A percentile compares a stretch with the other conserved stretches of the same genome.
phyloP scores from a whole-genome alignment of 2,888 invertebrate genomes.

The Apamea monoglypha region DNA sequence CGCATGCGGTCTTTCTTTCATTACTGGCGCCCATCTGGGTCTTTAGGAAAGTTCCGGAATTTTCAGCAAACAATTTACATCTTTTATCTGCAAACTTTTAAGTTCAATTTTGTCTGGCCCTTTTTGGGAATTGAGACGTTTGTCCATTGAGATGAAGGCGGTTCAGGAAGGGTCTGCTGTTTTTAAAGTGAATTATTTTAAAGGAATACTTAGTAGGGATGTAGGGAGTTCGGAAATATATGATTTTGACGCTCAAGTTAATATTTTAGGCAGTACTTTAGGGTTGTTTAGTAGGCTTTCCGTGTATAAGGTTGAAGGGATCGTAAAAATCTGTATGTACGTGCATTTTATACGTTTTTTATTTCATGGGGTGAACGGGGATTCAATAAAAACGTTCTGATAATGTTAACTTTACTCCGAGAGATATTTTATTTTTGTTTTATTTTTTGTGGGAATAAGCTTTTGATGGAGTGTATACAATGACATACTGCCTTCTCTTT shows the following conservation, averaged over 20 bases:
- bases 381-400: constrained; percentile 56
- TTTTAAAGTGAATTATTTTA: constrained; percentile 79
- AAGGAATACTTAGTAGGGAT: constrained; percentile 66
- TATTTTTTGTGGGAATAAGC: constrained; percentile 27
- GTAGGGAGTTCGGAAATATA: constrained; percentile 46
- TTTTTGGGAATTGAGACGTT: constrained; percentile 43
- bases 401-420: constrained; percentile 43
- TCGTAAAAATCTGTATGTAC: constrained; percentile 64
- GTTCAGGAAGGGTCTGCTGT: constrained; percentile 73
- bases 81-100: neutral
- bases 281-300: constrained; percentile 47
- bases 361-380: constrained; percentile 52
- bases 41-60: constrained; percentile 47
- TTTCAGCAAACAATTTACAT: constrained; percentile 19
- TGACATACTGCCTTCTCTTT: neutral
- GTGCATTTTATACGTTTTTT: constrained; percentile 61
- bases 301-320: constrained; percentile 49
- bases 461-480: constrained; percentile 35
- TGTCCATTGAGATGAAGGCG: neutral
- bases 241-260: constrained; percentile 55
- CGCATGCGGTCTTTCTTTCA: constrained; percentile 86
- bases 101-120: constrained; percentile 15
- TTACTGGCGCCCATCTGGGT: constrained; percentile 75
- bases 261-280: constrained; percentile 49
- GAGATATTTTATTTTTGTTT: constrained; percentile 41